These are phyloP conservation scores for Drosophila punjabiensis DNA, from an alignment of 1,140 invertebrate genomes.

Conservation along the genomic window DNA sequence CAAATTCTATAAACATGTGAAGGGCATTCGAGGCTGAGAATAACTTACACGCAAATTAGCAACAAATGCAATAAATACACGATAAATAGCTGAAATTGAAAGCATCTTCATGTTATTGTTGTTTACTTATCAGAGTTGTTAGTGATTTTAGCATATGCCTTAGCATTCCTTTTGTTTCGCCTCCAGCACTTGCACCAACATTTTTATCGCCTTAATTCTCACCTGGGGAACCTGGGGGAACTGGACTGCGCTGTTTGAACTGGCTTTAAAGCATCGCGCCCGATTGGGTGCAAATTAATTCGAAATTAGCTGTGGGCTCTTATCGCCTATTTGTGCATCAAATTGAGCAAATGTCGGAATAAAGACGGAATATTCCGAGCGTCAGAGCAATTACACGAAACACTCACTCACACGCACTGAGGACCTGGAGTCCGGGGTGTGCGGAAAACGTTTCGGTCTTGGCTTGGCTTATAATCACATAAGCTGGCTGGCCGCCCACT, in stretches of 20 bases:
- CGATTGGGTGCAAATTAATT: slow-evolving; percentile 68
- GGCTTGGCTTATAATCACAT: slow-evolving; percentile 53
- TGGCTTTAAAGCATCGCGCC: slow-evolving; percentile 24
- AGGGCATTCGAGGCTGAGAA: slow-evolving; percentile 48
- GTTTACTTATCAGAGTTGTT: slow-evolving; percentile 58
- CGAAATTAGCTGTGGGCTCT: slow-evolving; percentile 50
- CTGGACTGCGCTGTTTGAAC: slow-evolving; percentile 4
- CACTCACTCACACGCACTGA: not conserved
- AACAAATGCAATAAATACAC: slow-evolving; percentile 41
- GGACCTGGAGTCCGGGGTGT: not conserved
- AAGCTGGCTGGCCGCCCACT: slow-evolving; percentile 31
- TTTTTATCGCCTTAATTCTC: slow-evolving; percentile 26
- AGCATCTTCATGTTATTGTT: slow-evolving; percentile 20
- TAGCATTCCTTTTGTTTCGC: slow-evolving; percentile 18
- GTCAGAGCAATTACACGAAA: slow-evolving; percentile 8
- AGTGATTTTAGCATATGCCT: slow-evolving; percentile 21
- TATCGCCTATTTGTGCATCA: slow-evolving; percentile 34
- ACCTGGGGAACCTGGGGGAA: not conserved
- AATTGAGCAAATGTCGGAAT: slow-evolving; percentile 37
- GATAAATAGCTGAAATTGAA: slow-evolving; percentile 37
- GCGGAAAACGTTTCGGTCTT: slow-evolving; percentile 29
- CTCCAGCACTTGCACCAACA: slow-evolving; percentile 39
- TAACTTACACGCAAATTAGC: slow-evolving; percentile 41
- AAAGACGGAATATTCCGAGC: slow-evolving; percentile 38
- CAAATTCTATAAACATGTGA: slow-evolving; percentile 31